A percentile compares a stretch with the other conserved stretches of the same genome.
phyloP scores from a whole-genome alignment of 2,113 vertebrate species.

The Gasterosteus nipponicus region DNA sequence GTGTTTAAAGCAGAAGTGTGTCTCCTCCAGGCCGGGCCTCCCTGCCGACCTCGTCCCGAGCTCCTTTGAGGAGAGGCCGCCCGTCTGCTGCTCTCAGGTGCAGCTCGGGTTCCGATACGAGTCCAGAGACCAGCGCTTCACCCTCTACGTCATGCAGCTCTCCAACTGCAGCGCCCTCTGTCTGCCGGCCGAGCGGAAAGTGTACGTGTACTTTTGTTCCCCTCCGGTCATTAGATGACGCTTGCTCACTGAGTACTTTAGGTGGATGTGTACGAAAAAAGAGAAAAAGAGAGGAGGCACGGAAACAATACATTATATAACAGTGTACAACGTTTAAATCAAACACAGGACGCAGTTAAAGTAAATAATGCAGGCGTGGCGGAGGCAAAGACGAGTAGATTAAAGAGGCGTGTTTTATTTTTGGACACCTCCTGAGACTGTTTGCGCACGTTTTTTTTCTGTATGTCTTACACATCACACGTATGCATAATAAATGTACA shows the following conservation, averaged over 20 bases:
- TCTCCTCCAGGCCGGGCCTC: slow-evolving; percentile 63
- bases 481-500: too few species aligned
- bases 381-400: neutral
- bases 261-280: neutral
- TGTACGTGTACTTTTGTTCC: slow-evolving; percentile 63
- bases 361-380: neutral
- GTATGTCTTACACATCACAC: neutral
- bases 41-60: slow-evolving; percentile 79
- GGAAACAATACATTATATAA: neutral
- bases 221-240: neutral
- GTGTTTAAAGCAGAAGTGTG: neutral
- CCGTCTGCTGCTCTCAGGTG: slow-evolving; percentile 84
- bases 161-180: slow-evolving; percentile 86
- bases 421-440: neutral
- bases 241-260: neutral
- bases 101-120: slow-evolving; percentile 93
- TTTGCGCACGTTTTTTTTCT: neutral
- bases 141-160: slow-evolving; percentile 87
- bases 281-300: neutral
- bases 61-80: slow-evolving; percentile 79
- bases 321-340: neutral
- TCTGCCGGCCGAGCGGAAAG: slow-evolving; percentile 85
- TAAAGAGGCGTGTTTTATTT: neutral
- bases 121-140: slow-evolving; percentile 90
- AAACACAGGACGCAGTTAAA: neutral